Conservation (phyloP, 2,797 vertebrate species). For the Acrossocheilus wenchowensis region DNA sequence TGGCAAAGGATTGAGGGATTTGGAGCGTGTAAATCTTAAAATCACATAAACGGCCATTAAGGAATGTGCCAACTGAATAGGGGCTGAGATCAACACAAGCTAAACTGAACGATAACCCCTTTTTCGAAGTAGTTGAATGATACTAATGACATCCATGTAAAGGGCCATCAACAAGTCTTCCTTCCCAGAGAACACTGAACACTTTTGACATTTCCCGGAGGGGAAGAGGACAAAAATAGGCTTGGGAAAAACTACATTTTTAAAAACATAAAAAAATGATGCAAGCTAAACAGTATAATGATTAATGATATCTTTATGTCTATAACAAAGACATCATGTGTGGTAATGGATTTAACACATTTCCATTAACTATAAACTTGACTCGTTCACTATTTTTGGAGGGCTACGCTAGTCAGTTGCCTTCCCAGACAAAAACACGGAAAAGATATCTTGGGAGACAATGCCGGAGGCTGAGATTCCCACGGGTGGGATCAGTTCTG, state of each 20-base stretch:
- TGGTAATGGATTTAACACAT: slow-evolving; percentile 5
- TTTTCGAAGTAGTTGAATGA: slow-evolving; percentile 19
- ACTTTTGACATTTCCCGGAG: neutral
- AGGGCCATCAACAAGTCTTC: neutral
- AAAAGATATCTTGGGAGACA: slow-evolving; percentile 41
- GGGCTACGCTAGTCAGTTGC: neutral
- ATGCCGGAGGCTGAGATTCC: slow-evolving; percentile 41
- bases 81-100: slow-evolving; percentile 60
- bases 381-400: slow-evolving; percentile 27
- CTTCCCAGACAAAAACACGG: slow-evolving; percentile 21
- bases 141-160: slow-evolving; percentile 34
- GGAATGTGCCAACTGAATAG: slow-evolving; percentile 71
- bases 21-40: slow-evolving; percentile 80
- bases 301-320: neutral
- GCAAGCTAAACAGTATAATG: neutral
- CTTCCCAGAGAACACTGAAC: slow-evolving; percentile 6
- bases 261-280: neutral
- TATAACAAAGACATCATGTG: slow-evolving; percentile 21
- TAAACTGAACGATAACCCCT: slow-evolving; percentile 20
- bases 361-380: slow-evolving; percentile 21
- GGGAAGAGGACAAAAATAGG: slow-evolving; percentile 5
- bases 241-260: neutral
- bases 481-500: slow-evolving; percentile 45
- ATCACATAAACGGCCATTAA: slow-evolving; percentile 72
- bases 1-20: slow-evolving; percentile 80